A percentile compares a stretch with the other conserved stretches of the same genome.
Conservation (phyloP, 2,888 invertebrate species). For the Dexiosoma caninum region DNA sequence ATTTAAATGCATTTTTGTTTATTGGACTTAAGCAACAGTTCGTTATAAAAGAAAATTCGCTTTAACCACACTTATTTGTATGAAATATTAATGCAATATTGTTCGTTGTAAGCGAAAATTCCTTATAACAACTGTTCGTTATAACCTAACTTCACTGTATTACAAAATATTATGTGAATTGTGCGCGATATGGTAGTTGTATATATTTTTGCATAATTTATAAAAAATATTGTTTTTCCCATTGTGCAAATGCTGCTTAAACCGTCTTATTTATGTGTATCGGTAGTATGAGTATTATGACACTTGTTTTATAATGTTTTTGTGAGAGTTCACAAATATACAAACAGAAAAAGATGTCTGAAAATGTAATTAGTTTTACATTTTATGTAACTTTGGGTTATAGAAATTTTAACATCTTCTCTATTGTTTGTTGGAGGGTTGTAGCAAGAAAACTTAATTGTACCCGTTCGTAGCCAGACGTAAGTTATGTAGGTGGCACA, state of each 20-base stretch:
- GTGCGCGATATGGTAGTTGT: too few relatives aligned
- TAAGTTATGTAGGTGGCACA: constrained; percentile 6
- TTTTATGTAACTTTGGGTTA: constrained; percentile 36
- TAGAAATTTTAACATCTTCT: neutral
- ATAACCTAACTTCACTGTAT: too few relatives aligned
- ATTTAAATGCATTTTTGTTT: too few relatives aligned
- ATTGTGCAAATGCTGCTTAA: constrained; percentile 16
- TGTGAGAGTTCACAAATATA: constrained; percentile 13
- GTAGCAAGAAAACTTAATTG: constrained; percentile 30
- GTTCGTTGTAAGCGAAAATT: too few relatives aligned
- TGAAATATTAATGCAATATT: too few relatives aligned
- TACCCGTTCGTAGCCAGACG: constrained; percentile 1
- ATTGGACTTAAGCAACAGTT: too few relatives aligned
- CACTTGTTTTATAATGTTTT: constrained; percentile 44
- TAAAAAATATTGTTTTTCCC: too few relatives aligned
- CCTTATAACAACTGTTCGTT: too few relatives aligned
- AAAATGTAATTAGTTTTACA: constrained; percentile 62
- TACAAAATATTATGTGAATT: too few relatives aligned
- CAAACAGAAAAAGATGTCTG: constrained; percentile 45
- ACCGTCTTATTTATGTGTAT: constrained; percentile 20
- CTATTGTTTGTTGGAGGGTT: constrained; percentile 19
- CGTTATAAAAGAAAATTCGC: too few relatives aligned
- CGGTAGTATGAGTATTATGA: constrained; percentile 22
- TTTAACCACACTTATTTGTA: too few relatives aligned
- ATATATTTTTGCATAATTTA: too few relatives aligned